A percentile compares a stretch with the other conserved stretches of the same genome.
These are phyloP conservation scores for Drosophila tripunctata DNA, from an alignment of 2,888 invertebrate genomes.

Conservation along the genomic window DNA sequence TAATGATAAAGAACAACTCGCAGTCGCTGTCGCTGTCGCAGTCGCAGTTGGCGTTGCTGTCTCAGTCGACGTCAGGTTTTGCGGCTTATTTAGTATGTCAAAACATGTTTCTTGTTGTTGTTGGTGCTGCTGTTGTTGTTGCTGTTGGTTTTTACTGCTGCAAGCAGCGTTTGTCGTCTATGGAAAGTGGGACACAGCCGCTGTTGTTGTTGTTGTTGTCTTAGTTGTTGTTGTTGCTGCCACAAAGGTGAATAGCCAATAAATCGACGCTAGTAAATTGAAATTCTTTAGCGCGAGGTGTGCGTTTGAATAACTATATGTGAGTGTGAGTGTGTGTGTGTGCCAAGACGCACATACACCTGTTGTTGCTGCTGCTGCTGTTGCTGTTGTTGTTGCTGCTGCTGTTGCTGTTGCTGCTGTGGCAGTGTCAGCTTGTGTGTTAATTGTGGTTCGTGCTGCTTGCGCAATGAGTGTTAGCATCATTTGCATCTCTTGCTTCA, in stretches of 20 bases:
- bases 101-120: slow-evolving; percentile 67
- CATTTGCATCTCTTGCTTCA: slow-evolving; percentile 57
- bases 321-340: slow-evolving; percentile 15
- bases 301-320: slow-evolving; percentile 19
- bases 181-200: slow-evolving; percentile 76
- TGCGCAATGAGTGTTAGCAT: slow-evolving; percentile 56
- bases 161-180: slow-evolving; percentile 48
- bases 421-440: slow-evolving; percentile 23
- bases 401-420: slow-evolving; percentile 20
- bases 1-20: slow-evolving; percentile 74
- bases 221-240: slow-evolving; percentile 33
- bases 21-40: background rate
- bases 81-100: slow-evolving; percentile 80
- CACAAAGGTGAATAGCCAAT: slow-evolving; percentile 84
- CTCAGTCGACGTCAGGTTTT: slow-evolving; percentile 32
- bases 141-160: slow-evolving; percentile 45
- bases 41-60: slow-evolving; percentile 11
- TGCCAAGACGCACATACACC: slow-evolving; percentile 44
- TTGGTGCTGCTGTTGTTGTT: slow-evolving; percentile 14
- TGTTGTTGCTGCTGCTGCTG: slow-evolving; percentile 53
- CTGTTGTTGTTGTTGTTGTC: slow-evolving; percentile 9
- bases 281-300: slow-evolving; percentile 69
- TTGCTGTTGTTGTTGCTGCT: slow-evolving; percentile 59
- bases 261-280: slow-evolving; percentile 81
- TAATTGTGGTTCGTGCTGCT: slow-evolving; percentile 61